These are phyloP conservation scores for Musca vetustissima DNA, from an alignment of 1,140 invertebrate species.

Conservation along the genomic window DNA sequence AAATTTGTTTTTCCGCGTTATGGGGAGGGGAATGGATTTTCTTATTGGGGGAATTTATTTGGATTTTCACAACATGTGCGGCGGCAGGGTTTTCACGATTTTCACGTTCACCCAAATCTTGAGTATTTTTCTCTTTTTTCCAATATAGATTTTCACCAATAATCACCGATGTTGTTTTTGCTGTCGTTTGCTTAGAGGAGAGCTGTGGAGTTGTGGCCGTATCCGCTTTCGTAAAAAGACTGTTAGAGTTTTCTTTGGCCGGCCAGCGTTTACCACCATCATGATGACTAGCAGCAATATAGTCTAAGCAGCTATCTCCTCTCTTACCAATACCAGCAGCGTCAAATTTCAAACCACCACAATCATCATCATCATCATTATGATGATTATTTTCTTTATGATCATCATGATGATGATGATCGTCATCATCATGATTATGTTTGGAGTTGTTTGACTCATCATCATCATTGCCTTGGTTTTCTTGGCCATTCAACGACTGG, in stretches of 20 bases:
- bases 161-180: too few species aligned
- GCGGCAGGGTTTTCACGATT: neutral
- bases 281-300: slow-evolving; percentile 11
- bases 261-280: slow-evolving; percentile 48
- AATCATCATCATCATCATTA: slow-evolving; percentile 1
- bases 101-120: neutral
- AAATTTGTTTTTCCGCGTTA: slow-evolving; percentile 31
- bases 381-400: slow-evolving; percentile 5
- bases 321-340: slow-evolving; percentile 12
- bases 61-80: slow-evolving; percentile 48
- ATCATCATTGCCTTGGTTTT: neutral
- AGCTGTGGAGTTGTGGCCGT: slow-evolving; percentile 21
- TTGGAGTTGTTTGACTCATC: neutral
- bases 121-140: slow-evolving; percentile 12
- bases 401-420: slow-evolving; percentile 9
- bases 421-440: neutral
- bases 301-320: slow-evolving; percentile 18
- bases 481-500: too few species aligned
- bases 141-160: too few species aligned
- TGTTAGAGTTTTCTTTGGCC: slow-evolving; percentile 30
- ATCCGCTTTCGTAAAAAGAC: slow-evolving; percentile 29
- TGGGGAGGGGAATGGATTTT: slow-evolving; percentile 28
- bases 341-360: neutral
- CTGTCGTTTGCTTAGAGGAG: slow-evolving; percentile 4
- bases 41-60: slow-evolving; percentile 41